Evolutionary conservation across 2,113 vertebrate genomes (phyloP), one percentile per base, ranked within the genome.

Genomic region (Suncus etruscus): DNA sequence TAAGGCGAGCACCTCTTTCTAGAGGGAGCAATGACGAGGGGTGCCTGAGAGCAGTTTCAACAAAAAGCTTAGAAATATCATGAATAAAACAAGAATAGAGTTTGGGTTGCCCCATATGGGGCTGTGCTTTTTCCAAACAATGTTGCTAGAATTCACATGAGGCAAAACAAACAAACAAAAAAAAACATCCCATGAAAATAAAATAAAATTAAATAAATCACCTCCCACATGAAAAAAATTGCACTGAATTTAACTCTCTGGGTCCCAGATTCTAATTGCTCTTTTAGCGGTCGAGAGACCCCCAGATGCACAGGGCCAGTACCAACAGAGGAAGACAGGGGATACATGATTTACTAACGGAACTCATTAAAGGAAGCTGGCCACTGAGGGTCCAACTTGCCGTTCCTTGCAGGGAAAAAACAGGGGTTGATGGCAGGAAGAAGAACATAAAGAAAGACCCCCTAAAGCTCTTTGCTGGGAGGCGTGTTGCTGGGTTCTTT

Each of bases 401-500:
- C 82, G 83, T 82, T 94, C 79, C 63, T 77, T 87, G 54, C 20
- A 76, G 87, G 88, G 75, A n/a, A 69, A 83, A 65, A 81, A 9
- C 50, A 79, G 75, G 87, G n/a, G 45, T 47, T 15, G 78, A 82
- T 12, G 91, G 88, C 93, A 84, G 81, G 88, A 88, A 87, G 39
- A 39, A 39, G 51, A 88, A 97, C 96, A 91, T 51, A 95, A 96
- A 95, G 96, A 96, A 87, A 92, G 86, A 95, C 96, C 39, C 94
- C 94, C 96, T 97, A 98, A 97, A 97, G 97, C 96, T 97, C 97
- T 97, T 96, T 97, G 97, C 95, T 77, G 93, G 95, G 90, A 97
- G 97, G 92, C 69, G 75, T 58, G 93, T 51, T 77, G 97, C 98
- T 98, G 97, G 97, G 97, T 98, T 99, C 99, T 99, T 99, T 99